Evolutionary conservation across 2,888 invertebrate species (phyloP), one percentile per base, ranked within the genome.

Genomic region (Drosophila nr. medialis): DNA sequence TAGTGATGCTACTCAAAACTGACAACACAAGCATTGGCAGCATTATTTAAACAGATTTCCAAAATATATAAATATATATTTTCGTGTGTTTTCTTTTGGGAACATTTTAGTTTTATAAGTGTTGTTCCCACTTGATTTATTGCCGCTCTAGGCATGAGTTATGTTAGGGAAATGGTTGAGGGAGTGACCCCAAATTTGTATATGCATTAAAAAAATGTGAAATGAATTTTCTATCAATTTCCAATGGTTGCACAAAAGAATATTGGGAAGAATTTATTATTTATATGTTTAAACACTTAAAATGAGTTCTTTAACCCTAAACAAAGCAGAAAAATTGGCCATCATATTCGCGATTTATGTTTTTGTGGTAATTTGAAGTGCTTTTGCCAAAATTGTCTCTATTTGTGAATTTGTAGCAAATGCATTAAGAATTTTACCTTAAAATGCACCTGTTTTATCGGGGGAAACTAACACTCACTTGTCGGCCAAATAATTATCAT

Each of bases 71-170:
- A 54, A 29, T 53, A 13, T 27, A 29, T 51, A 32, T 38, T 18
- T 29, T 24, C 11, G 13, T 21, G 45, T 54, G 32, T 49, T 63
- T 63, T 42, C 45, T 49, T 54, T 48, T 58, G 36, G 38, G 36
- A 62, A 64, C 29, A 68, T 61, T 69, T 74, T 8, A n/a, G 53
- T 66, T 77, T 48, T 53, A 75, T 51, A 75, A 71, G 67, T 75
- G 66, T 36, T 67, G 77, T 60, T 51, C 15, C 51, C 32, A 55
- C 45, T 55, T 78, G 77, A 78, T 78, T 80, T 78, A 78, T 75
- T 40, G 59, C 38, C 18, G 36, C 50, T 32, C 24, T 21, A 10
- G 27, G 27, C 55, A 45, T 75, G 80, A 78, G 32, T 65, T 80
- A 80, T 80, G 60, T 15, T 27, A n/a, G 15, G 8, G n/a, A 36